Base-by-base conservation (phyloP, 2,797 vertebrate species). In the Myotis myotis region DNA sequence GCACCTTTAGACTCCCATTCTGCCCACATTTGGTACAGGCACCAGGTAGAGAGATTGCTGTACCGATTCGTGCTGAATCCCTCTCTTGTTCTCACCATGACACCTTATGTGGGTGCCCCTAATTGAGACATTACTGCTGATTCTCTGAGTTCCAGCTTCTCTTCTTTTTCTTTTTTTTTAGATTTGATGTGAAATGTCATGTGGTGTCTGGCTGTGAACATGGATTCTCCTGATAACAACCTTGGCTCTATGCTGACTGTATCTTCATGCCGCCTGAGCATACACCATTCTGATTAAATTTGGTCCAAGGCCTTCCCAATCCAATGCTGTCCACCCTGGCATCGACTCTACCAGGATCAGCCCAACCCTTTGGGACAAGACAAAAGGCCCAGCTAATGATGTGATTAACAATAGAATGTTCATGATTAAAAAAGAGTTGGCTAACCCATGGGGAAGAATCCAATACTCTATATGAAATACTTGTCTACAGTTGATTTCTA, bases 21-120 rank as follows among this genome's bases (percentile, higher is more conserved):
- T 38, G 44, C 57, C 74, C 19, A 0, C 13, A 0, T 19, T 64
- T 49, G 51, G 19, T 5, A 20, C 13, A 23, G 70, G 25, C 49
- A 72, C 28, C 25, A 66, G 3, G 57, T 19, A 44, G 19, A 30
- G 49, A 78, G 53, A 6, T 17, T 0, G 7, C 80, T 53, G 76
- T 33, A 4, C 60, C 25, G 13, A 71, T 36, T n/a, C 4, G 0
- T 19, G 17, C 41, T 17, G 28, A 47, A 2, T 28, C 22, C 2
- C 17, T 22, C 22, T 78, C 38, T 36, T 19, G 6, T 2, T n/a
- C 79, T 87, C 41, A 0, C 36, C 3, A 3, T 0, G 55, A 33
- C 10, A 20, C 28, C 33, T 41, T 41, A 25, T 25, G 28, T n/a
- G 78, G 44, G 44, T 22, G 0, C 2, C 55, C 19, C 6, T 49